phyloP scores from a whole-genome alignment of 2,113 vertebrate species.

The Solenodon paradoxus region DNA sequence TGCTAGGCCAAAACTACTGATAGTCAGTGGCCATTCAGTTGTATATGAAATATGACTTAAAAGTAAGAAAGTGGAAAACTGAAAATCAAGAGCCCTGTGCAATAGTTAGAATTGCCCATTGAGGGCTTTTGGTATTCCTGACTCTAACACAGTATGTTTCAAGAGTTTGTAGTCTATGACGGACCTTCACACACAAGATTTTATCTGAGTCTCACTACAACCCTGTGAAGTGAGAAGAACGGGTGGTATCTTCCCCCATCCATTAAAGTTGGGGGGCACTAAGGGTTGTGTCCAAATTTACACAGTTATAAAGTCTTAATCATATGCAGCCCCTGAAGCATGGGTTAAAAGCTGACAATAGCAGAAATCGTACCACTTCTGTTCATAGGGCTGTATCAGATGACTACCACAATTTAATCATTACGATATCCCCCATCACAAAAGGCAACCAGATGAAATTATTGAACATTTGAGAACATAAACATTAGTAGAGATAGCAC shows the following conservation, averaged over 20 bases:
- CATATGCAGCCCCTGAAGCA: not conserved
- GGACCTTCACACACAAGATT: not conserved
- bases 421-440: not conserved
- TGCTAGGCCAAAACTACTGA: not conserved
- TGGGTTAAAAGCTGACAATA: not conserved
- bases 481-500: not conserved
- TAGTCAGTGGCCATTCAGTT: not conserved
- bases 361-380: not conserved
- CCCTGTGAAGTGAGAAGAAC: not conserved
- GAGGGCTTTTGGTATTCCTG: not conserved
- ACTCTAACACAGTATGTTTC: not conserved
- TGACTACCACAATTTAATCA: not conserved
- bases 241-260: not conserved
- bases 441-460: not conserved
- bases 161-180: not conserved
- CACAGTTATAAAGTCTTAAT: not conserved
- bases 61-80: not conserved
- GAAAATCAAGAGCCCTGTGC: not conserved
- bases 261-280: not conserved
- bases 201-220: not conserved
- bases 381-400: not conserved
- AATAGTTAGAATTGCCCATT: not conserved
- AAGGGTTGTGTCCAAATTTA: not conserved
- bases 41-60: not conserved
- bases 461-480: not conserved